Evolutionary conservation across 2,888 invertebrate genomes (phyloP), one percentile per base, ranked within the genome.

Genomic region (Priocnemis perturbator): DNA sequence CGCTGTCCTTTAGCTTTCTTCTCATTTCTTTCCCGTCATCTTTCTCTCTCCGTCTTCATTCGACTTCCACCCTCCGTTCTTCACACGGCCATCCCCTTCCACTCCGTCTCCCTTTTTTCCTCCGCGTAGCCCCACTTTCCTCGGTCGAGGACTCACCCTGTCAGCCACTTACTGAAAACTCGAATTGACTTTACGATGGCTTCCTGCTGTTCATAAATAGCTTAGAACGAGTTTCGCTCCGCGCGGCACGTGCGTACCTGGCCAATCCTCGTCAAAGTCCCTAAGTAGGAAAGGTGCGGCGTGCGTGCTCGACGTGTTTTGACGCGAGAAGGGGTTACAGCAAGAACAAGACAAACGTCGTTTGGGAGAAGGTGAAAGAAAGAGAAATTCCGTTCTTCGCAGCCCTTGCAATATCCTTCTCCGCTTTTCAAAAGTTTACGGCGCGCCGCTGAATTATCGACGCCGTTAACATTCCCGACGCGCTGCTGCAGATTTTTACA

Each of bases 161-260:
- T 56, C 66, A 69, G 69, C 60, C 69, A 69, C 69, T 69, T 69
- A 69, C 69, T 61, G 61, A 69, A 66, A 69, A 69, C 69, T 69
- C 69, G 66, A 69, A 69, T 69, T 69, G 69, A 69, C 69, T 69
- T 69, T 69, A 66, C 69, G 69, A 69, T 69, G 68, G 69, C 66
- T 69, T 66, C 69, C 60, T 69, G 69, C 66, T 63, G 68, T 69
- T 69, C 69, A 66, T 69, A 69, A 69, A 69, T 69, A 69, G 68
- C 68, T 69, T 69, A 69, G 60, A 65, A 69, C 68, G 65, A 69
- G 68, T 66, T 69, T 69, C 68, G 65, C 60, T 55, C 7, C 4
- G 37, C 37, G 11, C 66, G 66, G 11, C 62, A 62, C 66, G 66
- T 67, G 61, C 64, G 62, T 63, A 48, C 56, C 62, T 62, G 66